These are phyloP conservation scores for Drosophila aldrichi DNA, from an alignment of 2,888 invertebrate species.

Conservation along the genomic window DNA sequence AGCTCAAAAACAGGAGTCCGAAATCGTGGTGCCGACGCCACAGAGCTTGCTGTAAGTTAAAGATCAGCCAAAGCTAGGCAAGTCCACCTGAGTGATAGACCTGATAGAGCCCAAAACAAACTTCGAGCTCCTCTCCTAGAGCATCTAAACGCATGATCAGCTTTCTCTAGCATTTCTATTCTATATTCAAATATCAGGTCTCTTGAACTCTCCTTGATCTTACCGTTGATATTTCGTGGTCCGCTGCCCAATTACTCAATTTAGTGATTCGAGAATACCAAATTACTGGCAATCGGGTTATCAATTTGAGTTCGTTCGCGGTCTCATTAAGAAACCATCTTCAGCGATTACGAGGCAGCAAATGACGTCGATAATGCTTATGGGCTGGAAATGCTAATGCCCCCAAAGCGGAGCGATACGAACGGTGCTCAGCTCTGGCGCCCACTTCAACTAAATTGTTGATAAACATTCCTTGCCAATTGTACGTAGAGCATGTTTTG, in stretches of 20 bases:
- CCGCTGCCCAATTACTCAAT: constrained; percentile 20
- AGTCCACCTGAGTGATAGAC: too few species aligned
- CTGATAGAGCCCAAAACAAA: too few species aligned
- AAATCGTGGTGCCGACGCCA: constrained; percentile 62
- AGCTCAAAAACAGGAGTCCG: constrained; percentile 5
- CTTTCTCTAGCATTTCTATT: not conserved
- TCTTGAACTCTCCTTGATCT: constrained; percentile 67
- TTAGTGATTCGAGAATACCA: constrained; percentile 13
- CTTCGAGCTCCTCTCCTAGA: not conserved
- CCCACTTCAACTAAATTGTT: constrained; percentile 5
- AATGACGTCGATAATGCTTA: constrained; percentile 24
- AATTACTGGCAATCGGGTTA: constrained; percentile 34
- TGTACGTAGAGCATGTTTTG: constrained; percentile 22
- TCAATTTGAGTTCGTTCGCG: constrained; percentile 41
- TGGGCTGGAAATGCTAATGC: constrained; percentile 42
- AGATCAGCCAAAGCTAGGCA: not conserved
- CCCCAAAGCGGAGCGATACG: constrained; percentile 17
- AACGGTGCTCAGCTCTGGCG: not conserved
- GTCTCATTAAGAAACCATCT: constrained; percentile 44
- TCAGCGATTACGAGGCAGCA: constrained; percentile 33
- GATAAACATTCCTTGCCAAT: constrained; percentile 13
- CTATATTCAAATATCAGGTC: not conserved
- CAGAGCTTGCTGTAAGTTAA: constrained; percentile 67
- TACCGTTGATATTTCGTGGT: constrained; percentile 45
- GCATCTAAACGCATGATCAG: not conserved